A percentile compares a stretch with the other conserved stretches of the same genome.
These are phyloP conservation scores for Pristis pectinata DNA, from an alignment of 2,797 vertebrate species.

Conservation along the genomic window DNA sequence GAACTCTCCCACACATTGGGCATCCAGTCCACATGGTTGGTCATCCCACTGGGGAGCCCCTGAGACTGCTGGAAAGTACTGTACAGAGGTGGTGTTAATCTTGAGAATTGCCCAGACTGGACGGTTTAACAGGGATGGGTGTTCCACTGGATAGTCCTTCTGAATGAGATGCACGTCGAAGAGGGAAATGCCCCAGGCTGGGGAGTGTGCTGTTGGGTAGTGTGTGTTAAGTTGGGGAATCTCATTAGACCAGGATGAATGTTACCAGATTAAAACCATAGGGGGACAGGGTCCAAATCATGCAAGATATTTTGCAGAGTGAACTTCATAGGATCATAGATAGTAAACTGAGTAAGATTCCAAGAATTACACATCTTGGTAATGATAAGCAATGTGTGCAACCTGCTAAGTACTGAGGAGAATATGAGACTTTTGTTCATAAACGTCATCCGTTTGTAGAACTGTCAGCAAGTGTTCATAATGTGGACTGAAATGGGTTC, in stretches of 20 bases:
- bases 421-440: not conserved
- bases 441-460: not conserved
- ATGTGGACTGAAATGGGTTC: slow-evolving; percentile 5
- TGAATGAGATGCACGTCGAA: no score
- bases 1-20: not conserved
- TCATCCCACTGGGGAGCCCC: not conserved
- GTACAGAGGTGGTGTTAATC: no score
- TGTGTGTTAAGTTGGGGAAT: no score
- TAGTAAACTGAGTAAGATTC: not conserved
- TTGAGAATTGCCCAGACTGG: no score
- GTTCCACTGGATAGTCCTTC: no score
- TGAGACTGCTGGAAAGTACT: not conserved
- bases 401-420: not conserved
- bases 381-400: not conserved
- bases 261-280: no score
- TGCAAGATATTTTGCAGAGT: not conserved
- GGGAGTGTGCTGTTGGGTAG: no score
- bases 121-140: no score
- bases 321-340: not conserved
- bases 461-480: not conserved
- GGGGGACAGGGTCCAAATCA: not conserved
- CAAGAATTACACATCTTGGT: not conserved
- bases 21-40: no score
- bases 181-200: no score
- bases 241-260: no score